A percentile compares a stretch with the other conserved stretches of the same genome.
phyloP scores from a whole-genome alignment of 2,888 invertebrate species.

The Agrotis segetum region DNA sequence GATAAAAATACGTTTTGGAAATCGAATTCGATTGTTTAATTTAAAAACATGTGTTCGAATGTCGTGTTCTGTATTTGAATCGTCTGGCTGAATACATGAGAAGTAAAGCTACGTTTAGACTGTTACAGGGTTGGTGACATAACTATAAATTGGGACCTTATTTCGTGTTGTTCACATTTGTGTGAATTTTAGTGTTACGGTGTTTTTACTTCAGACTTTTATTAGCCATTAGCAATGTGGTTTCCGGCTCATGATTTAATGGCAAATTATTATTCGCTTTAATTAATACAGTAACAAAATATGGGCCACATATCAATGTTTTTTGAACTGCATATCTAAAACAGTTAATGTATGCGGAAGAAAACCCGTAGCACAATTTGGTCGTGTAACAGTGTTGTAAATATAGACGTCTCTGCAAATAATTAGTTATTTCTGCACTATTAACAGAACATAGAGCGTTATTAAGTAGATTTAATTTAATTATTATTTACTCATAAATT shows the following conservation, averaged over 20 bases:
- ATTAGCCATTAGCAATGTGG: background rate
- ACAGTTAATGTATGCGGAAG: conserved; percentile 61
- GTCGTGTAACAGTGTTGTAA: conserved; percentile 59
- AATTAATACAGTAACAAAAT: conserved; percentile 35
- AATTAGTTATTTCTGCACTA: conserved; percentile 66
- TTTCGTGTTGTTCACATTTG: conserved; percentile 22
- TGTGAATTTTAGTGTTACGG: background rate
- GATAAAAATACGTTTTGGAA: conserved; percentile 64
- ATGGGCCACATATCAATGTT: conserved; percentile 21
- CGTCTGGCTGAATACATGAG: conserved; percentile 52
- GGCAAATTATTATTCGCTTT: conserved; percentile 7
- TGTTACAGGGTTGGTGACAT: conserved; percentile 33
- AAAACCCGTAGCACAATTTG: conserved; percentile 44
- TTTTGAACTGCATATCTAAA: conserved; percentile 44
- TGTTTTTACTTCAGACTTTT: conserved; percentile 10
- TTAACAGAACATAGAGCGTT: conserved; percentile 58
- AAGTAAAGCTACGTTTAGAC: conserved; percentile 54
- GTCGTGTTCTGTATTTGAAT: conserved; percentile 62
- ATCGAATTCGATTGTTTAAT: conserved; percentile 63
- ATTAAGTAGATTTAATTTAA: conserved; percentile 56
- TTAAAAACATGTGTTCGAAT: conserved; percentile 57
- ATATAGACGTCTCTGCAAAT: conserved; percentile 65
- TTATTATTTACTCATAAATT: conserved; percentile 52
- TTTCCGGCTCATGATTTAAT: conserved; percentile 33
- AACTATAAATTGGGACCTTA: conserved; percentile 27